phyloP scores from a whole-genome alignment of 1,140 invertebrate species.

The Lepidotrigona ventralis region DNA sequence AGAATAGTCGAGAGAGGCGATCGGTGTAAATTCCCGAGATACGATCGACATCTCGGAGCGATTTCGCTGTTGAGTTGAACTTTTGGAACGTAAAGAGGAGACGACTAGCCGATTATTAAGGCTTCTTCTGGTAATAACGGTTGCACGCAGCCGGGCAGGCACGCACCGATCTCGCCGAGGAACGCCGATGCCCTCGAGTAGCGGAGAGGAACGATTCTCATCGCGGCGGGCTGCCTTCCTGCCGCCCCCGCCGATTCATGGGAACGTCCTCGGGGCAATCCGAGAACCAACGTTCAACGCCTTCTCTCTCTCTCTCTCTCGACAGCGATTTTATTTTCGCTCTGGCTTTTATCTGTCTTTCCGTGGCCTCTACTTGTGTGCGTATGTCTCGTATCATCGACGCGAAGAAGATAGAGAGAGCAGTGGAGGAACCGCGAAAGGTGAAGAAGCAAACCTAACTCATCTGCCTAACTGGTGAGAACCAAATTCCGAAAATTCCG shows the following conservation, averaged over 20 bases:
- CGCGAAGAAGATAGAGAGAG: not conserved
- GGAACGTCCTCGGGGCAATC: constrained; percentile 73
- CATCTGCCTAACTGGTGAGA: not conserved
- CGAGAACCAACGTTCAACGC: not conserved
- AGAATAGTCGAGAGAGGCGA: not conserved
- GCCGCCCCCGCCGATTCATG: constrained; percentile 77
- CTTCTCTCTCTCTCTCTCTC: not conserved
- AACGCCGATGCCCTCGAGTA: constrained; percentile 54
- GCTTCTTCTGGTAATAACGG: constrained; percentile 65
- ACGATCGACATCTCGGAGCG: constrained; percentile 11
- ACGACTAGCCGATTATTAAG: constrained; percentile 60
- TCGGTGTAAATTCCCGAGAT: not conserved
- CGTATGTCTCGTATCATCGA: not conserved
- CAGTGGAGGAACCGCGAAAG: not conserved
- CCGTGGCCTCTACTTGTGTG: no score
- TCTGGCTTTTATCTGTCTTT: not conserved
- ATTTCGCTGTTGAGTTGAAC: constrained; percentile 4
- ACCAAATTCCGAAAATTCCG: not conserved
- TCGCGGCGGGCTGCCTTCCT: constrained; percentile 50
- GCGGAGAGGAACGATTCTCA: constrained; percentile 43
- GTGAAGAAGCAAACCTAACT: no score
- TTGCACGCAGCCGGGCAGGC: constrained; percentile 60
- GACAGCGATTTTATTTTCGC: not conserved
- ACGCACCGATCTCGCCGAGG: constrained; percentile 61
- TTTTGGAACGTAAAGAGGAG: not conserved